Base-by-base conservation (phyloP, 2,113 vertebrate species). In the Tachycineta bicolor region DNA sequence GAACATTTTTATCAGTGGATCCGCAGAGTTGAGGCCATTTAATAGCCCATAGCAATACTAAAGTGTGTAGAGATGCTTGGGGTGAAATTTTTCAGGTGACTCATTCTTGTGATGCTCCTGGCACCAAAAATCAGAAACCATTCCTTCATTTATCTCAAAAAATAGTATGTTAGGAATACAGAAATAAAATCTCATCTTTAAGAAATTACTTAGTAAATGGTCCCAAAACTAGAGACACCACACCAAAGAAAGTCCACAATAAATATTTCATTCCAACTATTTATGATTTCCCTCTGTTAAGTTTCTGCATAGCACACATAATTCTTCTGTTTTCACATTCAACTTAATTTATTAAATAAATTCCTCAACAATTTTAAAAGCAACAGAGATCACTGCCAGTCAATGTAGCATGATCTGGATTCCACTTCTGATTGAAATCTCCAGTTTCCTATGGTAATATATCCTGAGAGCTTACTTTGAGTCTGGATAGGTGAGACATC, bases 191-290 rank as follows among this genome's bases (percentile, higher is more conserved):
- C 33, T 22, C 4, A 14, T 68, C 59, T 75, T 73, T 29, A 83
- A 89, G 26, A 78, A 67, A 59, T n/a, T 17, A 23, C 6, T 56
- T n/a, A 8, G 10, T 44, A 74, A 86, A 62, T 24, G 18, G 7
- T 37, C 33, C 16, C 15, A 41, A 56, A 76, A 76, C 58, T 59
- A 76, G 56, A 74, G 62, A 46, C 6, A 25, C 3, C 0, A 16
- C 26, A 52, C 5, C 18, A 76, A 49, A 71, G 18, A 37, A 59
- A 6, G 17, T 5, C 14, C 55, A 22, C 0, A 0, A 34, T 5
- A 71, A 67, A 65, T 25, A 39, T 25, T 76, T 69, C 2, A 47
- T 71, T 73, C 44, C 71, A 69, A 10, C 3, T n/a, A 33, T 55
- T 59, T 58, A 60, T 33, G 3, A 8, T 16, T 89, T 67, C 44